Evolutionary conservation across 2,888 invertebrate genomes (phyloP), one percentile per base, ranked within the genome.

Genomic region (Cetonia aurata): DNA sequence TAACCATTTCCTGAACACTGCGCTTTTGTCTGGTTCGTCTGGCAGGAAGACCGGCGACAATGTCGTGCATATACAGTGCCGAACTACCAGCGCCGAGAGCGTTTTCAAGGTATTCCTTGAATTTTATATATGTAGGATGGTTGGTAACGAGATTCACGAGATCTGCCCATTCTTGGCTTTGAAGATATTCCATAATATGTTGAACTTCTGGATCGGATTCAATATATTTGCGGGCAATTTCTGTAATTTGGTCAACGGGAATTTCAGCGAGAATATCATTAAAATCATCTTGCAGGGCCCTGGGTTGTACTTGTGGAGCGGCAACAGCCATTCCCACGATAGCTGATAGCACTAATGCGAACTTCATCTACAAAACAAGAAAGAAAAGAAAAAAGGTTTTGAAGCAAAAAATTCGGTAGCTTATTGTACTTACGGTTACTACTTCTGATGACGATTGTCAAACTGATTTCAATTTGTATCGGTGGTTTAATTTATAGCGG

Each of bases 171-270:
- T 77, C 77, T 3, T 59, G 17, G 17, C 78, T 72, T 75, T 78
- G 76, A 12, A 79, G 57, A 59, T 78, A 79, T 6, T 25, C 31
- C 0, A 79, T 71, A 37, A 76, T 74, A 17, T 70, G 65, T 37
- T 74, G 71, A 44, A 79, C 73, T 72, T 78, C 77, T 6, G 69
- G 67, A 65, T 79, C 79, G 57, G 65, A 76, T n/a, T 71, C 57
- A 8, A 75, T 9, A 62, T 79, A 76, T 41, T 75, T 72, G 9
- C 73, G 71, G 33, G 71, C 69, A 17, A 79, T 74, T 6, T 55
- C 76, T 33, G 69, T 70, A n/a, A 79, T 68, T 53, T 76, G 72
- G 10, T 73, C 75, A 25, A 72, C 48, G 3, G 79, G 79, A 37
- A 79, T 72, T 4, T 77, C 55, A 6, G 67, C 71, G 3, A 74